phyloP scores from a whole-genome alignment of 2,888 invertebrate genomes.

The Subacronicta megacephala region DNA sequence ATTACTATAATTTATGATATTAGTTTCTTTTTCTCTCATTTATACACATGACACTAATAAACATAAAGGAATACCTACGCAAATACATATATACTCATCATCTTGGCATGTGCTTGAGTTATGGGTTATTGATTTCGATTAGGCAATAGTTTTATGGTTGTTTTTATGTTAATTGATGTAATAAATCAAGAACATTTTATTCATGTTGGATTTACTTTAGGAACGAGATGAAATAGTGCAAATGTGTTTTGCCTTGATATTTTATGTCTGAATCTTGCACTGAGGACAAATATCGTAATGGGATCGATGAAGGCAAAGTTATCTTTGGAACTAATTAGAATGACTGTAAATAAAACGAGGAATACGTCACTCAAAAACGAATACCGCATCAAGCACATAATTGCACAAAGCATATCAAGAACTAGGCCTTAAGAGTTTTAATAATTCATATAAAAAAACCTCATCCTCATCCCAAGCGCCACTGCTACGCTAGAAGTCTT shows the following conservation, averaged over 20 bases:
- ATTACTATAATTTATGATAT: conserved; percentile 44
- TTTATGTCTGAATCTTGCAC: conserved; percentile 39
- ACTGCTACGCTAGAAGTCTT: too few species aligned
- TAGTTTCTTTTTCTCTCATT: conserved; percentile 39
- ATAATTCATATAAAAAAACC: conserved; percentile 24
- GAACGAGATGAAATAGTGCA: conserved; percentile 33
- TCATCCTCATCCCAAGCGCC: too few species aligned
- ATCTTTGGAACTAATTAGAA: background rate
- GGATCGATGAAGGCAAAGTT: background rate
- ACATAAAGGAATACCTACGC: conserved; percentile 42
- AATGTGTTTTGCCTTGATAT: conserved; percentile 40
- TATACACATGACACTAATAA: conserved; percentile 32
- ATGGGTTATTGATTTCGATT: conserved; percentile 51
- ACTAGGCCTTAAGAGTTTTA: conserved; percentile 18
- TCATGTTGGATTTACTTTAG: conserved; percentile 46
- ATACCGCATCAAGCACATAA: background rate
- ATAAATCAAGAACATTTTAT: conserved; percentile 47
- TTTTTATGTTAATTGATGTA: conserved; percentile 46
- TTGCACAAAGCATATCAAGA: conserved; percentile 3
- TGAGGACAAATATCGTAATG: conserved; percentile 3
- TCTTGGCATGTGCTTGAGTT: conserved; percentile 42
- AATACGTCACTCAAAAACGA: background rate
- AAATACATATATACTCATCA: conserved; percentile 47
- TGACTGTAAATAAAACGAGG: too few species aligned
- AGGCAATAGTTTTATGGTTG: conserved; percentile 47